These are phyloP conservation scores for Panagrolaimus sp. DNA, from an alignment of 1,140 invertebrate species.

Conservation along the genomic window DNA sequence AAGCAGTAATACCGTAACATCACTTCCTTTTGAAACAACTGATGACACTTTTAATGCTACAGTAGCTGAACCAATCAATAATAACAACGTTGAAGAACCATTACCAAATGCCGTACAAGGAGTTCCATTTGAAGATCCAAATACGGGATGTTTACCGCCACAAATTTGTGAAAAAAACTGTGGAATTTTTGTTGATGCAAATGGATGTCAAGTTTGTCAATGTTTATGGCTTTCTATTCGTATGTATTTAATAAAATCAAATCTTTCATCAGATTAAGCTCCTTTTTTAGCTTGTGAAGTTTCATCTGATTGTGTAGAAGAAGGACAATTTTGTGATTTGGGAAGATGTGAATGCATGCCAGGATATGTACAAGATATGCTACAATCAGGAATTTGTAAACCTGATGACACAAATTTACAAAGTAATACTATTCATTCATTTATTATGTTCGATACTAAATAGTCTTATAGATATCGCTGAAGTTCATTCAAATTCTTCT, in stretches of 20 bases:
- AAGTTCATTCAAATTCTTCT: neutral
- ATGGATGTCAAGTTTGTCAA: conserved; percentile 32
- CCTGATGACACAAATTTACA: neutral
- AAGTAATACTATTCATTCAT: too few relatives aligned
- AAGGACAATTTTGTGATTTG: conserved; percentile 34
- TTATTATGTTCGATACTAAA: too few relatives aligned
- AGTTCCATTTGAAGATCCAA: neutral
- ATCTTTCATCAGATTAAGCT: neutral
- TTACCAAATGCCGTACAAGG: neutral
- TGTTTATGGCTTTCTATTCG: conserved; percentile 30
- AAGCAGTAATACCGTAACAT: too few relatives aligned
- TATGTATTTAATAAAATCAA: neutral
- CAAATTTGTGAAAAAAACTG: conserved; percentile 28
- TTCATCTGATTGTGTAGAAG: conserved; percentile 22
- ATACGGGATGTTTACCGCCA: conserved; percentile 20
- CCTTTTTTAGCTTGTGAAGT: conserved; percentile 22
- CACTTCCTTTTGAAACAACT: neutral
- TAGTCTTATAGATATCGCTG: neutral
- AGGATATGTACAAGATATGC: conserved; percentile 19
- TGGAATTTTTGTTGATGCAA: conserved; percentile 21
- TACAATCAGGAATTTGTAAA: neutral
- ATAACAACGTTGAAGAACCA: neutral
- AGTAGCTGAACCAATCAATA: too few relatives aligned
- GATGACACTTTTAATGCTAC: neutral
- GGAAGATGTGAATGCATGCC: conserved; percentile 29